Percentiles rank a stretch among this genome's conserved stretches.
These are phyloP conservation scores for Halcyon malimbica DNA, from an alignment of 2,113 vertebrate species.

Conservation along the genomic window DNA sequence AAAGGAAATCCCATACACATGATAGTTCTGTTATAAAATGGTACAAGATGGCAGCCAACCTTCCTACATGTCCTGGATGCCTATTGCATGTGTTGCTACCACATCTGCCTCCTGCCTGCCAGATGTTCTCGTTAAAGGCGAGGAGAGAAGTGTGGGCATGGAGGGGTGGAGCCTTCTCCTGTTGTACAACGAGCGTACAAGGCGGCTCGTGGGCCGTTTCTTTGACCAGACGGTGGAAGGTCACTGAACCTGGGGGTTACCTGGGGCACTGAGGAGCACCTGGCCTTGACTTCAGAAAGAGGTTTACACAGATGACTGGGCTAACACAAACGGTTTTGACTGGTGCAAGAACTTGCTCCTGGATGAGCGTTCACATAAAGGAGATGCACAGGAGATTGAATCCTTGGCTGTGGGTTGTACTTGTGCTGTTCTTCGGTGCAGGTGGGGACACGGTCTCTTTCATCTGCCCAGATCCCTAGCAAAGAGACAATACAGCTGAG, in stretches of 20 bases:
- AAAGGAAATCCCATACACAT: background rate
- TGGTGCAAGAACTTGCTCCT: background rate
- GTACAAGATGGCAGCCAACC: background rate
- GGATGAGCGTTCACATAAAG: background rate
- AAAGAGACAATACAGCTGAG: background rate
- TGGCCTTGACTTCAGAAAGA: background rate
- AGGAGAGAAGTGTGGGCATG: background rate
- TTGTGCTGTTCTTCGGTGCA: background rate
- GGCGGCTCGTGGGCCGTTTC: fast-evolving
- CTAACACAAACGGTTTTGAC: background rate
- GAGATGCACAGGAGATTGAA: background rate
- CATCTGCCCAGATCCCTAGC: background rate
- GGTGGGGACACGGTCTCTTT: background rate
- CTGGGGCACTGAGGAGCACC: constrained; percentile 8
- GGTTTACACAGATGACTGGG: background rate
- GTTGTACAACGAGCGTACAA: too few species aligned
- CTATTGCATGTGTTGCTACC: background rate
- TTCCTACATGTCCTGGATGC: background rate
- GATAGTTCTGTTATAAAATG: background rate
- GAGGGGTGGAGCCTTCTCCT: background rate
- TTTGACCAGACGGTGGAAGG: background rate
- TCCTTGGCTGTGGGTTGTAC: background rate
- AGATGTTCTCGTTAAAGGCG: background rate
- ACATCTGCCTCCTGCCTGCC: background rate
- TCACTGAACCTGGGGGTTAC: background rate